Conservation (phyloP, 2,888 invertebrate species). For the Monopis laevigella region DNA sequence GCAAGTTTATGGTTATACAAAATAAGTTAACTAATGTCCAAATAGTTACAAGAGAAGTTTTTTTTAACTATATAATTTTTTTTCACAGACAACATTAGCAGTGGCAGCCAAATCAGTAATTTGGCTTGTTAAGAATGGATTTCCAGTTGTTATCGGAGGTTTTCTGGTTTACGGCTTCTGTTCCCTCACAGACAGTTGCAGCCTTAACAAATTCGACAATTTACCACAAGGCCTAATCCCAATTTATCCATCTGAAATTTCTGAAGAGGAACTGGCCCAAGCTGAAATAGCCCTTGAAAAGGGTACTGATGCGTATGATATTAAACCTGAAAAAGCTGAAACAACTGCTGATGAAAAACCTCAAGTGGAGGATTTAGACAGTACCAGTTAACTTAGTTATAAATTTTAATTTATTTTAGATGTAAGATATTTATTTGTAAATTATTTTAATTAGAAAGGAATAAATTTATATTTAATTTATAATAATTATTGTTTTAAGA, state of each 20-base stretch:
- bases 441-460: too few relatives aligned
- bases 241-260: not conserved
- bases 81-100: conserved; percentile 20
- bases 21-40: not conserved
- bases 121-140: conserved; percentile 18
- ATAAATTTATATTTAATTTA: too few relatives aligned
- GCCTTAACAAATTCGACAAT: conserved; percentile 3
- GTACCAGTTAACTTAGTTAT: conserved; percentile 2
- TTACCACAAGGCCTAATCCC: conserved; percentile 8
- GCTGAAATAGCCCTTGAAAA: conserved; percentile 7
- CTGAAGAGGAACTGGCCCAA: not conserved
- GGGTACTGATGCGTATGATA: conserved; percentile 5
- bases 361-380: not conserved
- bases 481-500: too few relatives aligned
- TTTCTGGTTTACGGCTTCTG: conserved; percentile 19
- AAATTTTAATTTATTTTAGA: too few relatives aligned
- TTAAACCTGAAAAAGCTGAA: not conserved
- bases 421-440: too few relatives aligned
- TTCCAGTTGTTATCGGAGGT: conserved; percentile 19
- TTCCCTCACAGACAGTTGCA: conserved; percentile 21
- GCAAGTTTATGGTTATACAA: not conserved
- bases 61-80: not conserved
- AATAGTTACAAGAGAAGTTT: too few relatives aligned
- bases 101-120: conserved; percentile 16
- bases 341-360: not conserved